Conservation (phyloP, 2,888 invertebrate genomes). For the Atrina japonica region DNA sequence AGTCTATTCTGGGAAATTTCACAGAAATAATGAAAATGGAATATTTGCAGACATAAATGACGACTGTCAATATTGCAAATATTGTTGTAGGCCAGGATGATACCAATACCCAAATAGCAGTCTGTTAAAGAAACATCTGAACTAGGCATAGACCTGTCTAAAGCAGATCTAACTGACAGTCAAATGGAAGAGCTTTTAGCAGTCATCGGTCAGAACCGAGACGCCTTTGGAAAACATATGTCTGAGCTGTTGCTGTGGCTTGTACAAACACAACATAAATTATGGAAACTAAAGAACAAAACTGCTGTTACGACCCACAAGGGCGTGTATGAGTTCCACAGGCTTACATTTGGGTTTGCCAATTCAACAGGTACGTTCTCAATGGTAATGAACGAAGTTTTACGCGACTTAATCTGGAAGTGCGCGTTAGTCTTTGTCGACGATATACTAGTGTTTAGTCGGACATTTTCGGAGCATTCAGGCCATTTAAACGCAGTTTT, state of each 20-base stretch:
- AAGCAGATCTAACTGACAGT: neutral
- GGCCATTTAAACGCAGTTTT: no score
- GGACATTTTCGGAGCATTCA: no score
- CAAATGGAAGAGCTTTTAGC: neutral
- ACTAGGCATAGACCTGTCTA: neutral
- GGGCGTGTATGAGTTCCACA: no score
- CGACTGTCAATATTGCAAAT: no score
- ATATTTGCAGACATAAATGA: slow-evolving; percentile 4
- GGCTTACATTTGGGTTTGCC: no score
- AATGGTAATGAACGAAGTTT: no score
- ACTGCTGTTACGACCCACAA: slow-evolving; percentile 51
- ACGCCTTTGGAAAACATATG: slow-evolving; percentile 1
- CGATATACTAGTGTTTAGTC: no score
- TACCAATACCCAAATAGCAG: no score
- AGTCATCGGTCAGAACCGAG: slow-evolving; percentile 1
- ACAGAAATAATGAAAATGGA: neutral
- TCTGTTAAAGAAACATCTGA: neutral
- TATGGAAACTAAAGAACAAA: slow-evolving; percentile 34
- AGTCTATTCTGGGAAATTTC: neutral
- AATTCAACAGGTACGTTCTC: no score
- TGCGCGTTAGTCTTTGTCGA: no score
- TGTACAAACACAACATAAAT: slow-evolving; percentile 1
- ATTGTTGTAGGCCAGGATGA: neutral
- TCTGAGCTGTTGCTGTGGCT: neutral
- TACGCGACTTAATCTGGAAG: no score